Evolutionary conservation across 1,140 invertebrate genomes (phyloP).

Genomic region (Micrasema minimum): DNA sequence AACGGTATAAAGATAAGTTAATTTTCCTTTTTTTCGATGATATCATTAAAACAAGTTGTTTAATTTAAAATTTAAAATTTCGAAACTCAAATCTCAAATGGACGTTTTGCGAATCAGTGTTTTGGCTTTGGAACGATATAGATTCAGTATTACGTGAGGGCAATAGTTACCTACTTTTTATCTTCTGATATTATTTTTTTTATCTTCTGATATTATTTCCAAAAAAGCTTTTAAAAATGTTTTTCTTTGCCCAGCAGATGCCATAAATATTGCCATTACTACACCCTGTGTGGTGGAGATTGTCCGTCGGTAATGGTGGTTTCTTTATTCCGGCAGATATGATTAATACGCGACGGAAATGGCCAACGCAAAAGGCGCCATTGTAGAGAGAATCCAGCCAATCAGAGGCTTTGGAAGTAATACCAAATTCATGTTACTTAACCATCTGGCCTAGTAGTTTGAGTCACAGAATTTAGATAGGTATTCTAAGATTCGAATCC

Average conservation of each 20-base stretch:
- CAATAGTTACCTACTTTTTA: not conserved
- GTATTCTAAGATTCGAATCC: not conserved
- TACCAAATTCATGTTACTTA: slow-evolving; percentile 14
- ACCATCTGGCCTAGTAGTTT: slow-evolving; percentile 1
- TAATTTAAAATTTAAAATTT: too few species aligned
- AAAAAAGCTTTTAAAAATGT: not conserved
- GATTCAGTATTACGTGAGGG: not conserved
- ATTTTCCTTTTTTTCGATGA: too few species aligned
- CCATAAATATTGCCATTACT: not conserved
- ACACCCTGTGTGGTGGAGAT: slow-evolving; percentile 4
- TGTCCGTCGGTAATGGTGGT: slow-evolving; percentile 13
- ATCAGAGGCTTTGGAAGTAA: not conserved
- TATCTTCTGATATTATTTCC: not conserved
- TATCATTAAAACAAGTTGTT: too few species aligned
- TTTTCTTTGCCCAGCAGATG: not conserved
- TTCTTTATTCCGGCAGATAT: slow-evolving; percentile 45
- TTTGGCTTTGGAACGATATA: not conserved
- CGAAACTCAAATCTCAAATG: too few species aligned
- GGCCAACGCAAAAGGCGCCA: slow-evolving; percentile 19
- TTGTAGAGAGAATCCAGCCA: slow-evolving; percentile 15
- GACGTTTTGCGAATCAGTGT: not conserved
- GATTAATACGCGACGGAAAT: slow-evolving; percentile 41
- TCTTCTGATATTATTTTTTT: not conserved
- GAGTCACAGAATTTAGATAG: not conserved
- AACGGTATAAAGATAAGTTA: too few species aligned